Evolutionary conservation across 2,797 vertebrate species (phyloP).

Genomic region (Cottoperca gobio): DNA sequence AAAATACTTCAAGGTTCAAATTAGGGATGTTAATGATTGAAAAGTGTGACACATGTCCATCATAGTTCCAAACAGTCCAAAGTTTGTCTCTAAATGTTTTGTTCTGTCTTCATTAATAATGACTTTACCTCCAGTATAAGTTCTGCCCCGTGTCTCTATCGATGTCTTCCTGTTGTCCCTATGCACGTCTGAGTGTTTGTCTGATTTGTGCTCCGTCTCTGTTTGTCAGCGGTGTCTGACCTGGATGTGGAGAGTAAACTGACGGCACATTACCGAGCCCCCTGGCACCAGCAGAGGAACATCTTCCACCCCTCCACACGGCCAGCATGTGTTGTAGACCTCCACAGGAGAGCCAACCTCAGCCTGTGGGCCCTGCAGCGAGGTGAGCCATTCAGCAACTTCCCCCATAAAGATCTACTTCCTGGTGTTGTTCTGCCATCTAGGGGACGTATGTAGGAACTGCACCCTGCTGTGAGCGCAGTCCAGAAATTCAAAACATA

Average conservation of each 20-base stretch:
- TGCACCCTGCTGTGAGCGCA: background rate
- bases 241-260: constrained; percentile 96
- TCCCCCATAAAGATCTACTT: background rate
- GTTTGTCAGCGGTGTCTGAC: constrained; percentile 91
- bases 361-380: constrained; percentile 87
- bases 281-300: constrained; percentile 94
- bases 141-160: too few species aligned
- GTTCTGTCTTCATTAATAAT: too few species aligned
- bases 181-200: too few species aligned
- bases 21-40: too few species aligned
- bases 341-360: constrained; percentile 91
- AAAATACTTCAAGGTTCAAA: too few species aligned
- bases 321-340: constrained; percentile 92
- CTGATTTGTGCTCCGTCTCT: too few species aligned
- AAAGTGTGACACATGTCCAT: too few species aligned
- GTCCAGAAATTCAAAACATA: too few species aligned
- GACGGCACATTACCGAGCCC: constrained; percentile 89
- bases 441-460: constrained; percentile 49
- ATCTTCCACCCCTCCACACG: constrained; percentile 90
- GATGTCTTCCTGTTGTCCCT: too few species aligned
- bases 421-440: constrained; percentile 54
- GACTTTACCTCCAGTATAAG: too few species aligned
- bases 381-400: constrained; percentile 78
- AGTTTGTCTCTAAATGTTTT: too few species aligned
- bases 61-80: too few species aligned